phyloP scores from a whole-genome alignment of 2,797 vertebrate species.

The Cryptoprocta ferox region DNA sequence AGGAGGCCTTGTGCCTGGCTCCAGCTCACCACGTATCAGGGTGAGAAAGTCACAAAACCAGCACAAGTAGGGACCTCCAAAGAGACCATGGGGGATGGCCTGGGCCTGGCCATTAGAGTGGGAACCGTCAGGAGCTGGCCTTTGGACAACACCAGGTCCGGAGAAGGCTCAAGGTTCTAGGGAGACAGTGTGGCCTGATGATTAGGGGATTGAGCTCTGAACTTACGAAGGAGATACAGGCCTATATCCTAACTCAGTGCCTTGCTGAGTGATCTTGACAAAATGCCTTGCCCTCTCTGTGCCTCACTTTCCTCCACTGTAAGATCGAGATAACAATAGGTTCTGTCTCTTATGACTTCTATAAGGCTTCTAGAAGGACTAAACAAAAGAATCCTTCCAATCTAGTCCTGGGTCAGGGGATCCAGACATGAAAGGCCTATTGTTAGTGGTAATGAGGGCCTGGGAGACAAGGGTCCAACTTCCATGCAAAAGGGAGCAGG shows the following conservation, averaged over 20 bases:
- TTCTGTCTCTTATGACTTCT: background rate
- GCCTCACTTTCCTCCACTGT: conserved; percentile 16
- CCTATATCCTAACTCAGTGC: background rate
- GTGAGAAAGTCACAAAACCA: conserved; percentile 60
- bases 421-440: background rate
- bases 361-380: background rate
- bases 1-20: conserved; percentile 45
- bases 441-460: background rate
- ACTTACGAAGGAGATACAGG: background rate
- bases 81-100: background rate
- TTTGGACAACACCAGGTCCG: background rate
- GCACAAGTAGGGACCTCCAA: background rate
- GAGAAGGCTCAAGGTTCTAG: background rate
- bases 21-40: background rate
- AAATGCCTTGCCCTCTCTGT: conserved; percentile 7
- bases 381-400: background rate
- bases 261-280: background rate
- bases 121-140: background rate
- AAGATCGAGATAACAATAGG: background rate
- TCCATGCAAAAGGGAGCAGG: background rate
- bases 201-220: background rate
- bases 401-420: background rate
- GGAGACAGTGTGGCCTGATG: background rate
- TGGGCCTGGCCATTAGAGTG: background rate
- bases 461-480: background rate